phyloP scores from a whole-genome alignment of 1,140 invertebrate species.

The Nasonia giraulti region DNA sequence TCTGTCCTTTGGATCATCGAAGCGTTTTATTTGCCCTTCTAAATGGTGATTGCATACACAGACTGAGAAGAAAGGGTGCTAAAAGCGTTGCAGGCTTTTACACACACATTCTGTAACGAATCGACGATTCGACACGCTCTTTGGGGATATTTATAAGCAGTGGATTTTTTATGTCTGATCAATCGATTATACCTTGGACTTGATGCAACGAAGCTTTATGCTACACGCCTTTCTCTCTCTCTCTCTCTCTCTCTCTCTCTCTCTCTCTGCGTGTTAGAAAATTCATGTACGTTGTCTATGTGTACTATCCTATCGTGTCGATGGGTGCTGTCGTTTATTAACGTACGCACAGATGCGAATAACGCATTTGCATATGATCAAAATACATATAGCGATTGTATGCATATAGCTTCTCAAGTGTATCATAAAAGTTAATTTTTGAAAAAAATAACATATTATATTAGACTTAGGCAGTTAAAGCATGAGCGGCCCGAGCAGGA shows the following conservation, averaged over 20 bases:
- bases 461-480: too few species aligned
- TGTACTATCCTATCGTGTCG: background rate
- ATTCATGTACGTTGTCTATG: background rate
- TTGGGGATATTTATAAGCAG: constrained; percentile 44
- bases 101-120: constrained; percentile 45
- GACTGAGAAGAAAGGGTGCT: constrained; percentile 29
- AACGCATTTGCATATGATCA: background rate
- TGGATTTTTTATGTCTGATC: constrained; percentile 35
- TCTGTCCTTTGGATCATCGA: background rate
- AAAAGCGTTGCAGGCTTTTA: background rate
- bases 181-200: constrained; percentile 41
- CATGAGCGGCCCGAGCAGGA: too few species aligned
- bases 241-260: background rate
- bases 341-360: background rate
- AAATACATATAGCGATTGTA: background rate
- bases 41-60: constrained; percentile 14
- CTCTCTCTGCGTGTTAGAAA: background rate
- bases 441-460: too few species aligned
- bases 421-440: too few species aligned
- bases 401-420: too few species aligned
- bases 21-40: constrained; percentile 9
- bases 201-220: background rate
- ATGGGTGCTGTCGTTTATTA: background rate
- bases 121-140: constrained; percentile 39
- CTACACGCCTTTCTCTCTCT: background rate